Conservation (phyloP, 2,888 invertebrate genomes). For the Bembecia ichneumoniformis region DNA sequence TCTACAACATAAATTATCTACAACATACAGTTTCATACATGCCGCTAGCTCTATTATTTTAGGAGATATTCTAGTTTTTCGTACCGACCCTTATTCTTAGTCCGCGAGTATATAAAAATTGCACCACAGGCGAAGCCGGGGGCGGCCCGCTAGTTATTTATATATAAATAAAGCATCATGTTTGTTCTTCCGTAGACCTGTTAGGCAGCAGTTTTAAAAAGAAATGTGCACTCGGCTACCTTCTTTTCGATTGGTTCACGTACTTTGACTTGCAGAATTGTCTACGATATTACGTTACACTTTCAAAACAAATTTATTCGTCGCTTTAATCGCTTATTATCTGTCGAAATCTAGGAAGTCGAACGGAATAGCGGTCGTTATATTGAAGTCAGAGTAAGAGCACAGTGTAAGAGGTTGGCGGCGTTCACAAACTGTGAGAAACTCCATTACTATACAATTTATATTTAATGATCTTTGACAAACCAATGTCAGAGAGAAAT, state of each 20-base stretch:
- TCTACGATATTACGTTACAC: constrained; percentile 1
- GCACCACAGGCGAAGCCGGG: no score
- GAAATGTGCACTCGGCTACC: neutral
- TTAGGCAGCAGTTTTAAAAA: no score
- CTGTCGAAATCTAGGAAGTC: constrained; percentile 3
- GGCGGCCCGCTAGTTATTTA: no score
- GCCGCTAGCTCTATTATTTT: no score
- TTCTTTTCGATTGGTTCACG: neutral
- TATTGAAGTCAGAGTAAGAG: constrained; percentile 7
- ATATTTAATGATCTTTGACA: constrained; percentile 25
- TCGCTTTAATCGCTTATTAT: constrained; percentile 2
- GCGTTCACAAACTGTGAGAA: constrained; percentile 13
- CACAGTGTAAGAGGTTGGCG: constrained; percentile 1
- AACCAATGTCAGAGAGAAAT: constrained; percentile 19
- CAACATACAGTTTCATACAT: no score
- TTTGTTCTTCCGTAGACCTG: no score
- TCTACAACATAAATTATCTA: no score
- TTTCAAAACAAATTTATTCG: constrained; percentile 1
- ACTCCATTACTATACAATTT: constrained; percentile 21
- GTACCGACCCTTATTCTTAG: no score
- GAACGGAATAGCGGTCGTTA: constrained; percentile 3
- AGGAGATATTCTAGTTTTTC: no score
- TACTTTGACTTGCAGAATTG: neutral
- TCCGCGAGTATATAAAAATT: no score
- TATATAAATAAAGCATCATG: no score